Conservation (phyloP, 2,797 vertebrate species). For the Myotis pilosus region DNA sequence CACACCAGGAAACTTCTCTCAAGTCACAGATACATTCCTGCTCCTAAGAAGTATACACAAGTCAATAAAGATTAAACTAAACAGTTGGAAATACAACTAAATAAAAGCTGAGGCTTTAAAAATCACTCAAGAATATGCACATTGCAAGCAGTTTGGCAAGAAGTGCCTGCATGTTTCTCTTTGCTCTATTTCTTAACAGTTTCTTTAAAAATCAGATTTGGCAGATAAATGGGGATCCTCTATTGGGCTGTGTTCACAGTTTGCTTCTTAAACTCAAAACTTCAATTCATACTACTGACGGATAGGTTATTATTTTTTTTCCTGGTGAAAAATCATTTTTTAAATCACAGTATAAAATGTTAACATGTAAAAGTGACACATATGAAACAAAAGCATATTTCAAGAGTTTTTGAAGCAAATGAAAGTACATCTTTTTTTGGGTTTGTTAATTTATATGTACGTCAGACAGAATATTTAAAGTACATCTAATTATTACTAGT, state of each 20-base stretch:
- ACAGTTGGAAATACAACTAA: constrained; percentile 49
- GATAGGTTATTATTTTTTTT: background rate
- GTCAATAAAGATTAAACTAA: constrained; percentile 56
- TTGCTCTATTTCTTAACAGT: constrained; percentile 37
- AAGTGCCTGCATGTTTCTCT: background rate
- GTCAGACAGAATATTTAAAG: background rate
- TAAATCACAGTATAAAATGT: background rate
- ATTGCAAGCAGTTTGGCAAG: constrained; percentile 20
- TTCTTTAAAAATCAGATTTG: constrained; percentile 46
- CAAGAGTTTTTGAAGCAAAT: constrained; percentile 39
- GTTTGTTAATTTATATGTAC: background rate
- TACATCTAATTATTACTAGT: background rate
- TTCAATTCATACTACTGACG: background rate
- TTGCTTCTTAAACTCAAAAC: constrained; percentile 18
- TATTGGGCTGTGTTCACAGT: background rate
- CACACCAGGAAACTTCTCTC: constrained; percentile 16
- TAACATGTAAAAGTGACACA: background rate
- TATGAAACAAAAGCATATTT: constrained; percentile 40
- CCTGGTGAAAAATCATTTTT: constrained; percentile 48
- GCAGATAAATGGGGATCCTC: background rate
- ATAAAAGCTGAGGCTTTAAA: constrained; percentile 51
- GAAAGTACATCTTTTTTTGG: constrained; percentile 30
- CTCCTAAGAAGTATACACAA: constrained; percentile 22
- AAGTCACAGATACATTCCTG: constrained; percentile 30
- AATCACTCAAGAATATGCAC: background rate